Base-by-base conservation (phyloP, 2,888 invertebrate species). In the Leucophora obtusa region DNA sequence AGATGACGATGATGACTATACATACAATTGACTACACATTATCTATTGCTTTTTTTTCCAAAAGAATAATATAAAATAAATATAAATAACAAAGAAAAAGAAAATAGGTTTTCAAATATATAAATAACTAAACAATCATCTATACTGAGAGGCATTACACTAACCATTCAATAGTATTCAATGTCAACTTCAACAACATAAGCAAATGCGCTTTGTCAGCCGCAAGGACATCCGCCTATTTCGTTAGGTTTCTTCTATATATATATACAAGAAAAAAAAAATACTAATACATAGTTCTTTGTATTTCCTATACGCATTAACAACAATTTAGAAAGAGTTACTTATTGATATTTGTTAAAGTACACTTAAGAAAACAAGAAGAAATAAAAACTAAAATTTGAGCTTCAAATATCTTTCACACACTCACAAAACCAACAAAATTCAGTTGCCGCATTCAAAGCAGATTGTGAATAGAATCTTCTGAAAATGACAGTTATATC, bases 131-230 rank as follows among this genome's bases (percentile, higher is more conserved):
- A n/a, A 66, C 15, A 54, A 18, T 2, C 33, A 53, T 53, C 24
- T 47, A 50, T 28, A 8, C 47, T 6, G 24, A 9, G 11, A 38
- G 2, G 2, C 18, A n/a, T 28, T 28, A 1, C 4, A 6, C 28
- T 28, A 53, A 35, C 14, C 35, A 51, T 43, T 38, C 38, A 66
- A 66, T 15, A n/a, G 7, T 38, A 15, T 24, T 51, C 59, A 24
- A 35, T 9, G 38, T 17, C 18, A 35, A 28, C 62, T 14, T 18
- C 10, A 18, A 1, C 10, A 18, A 1, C 1, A 54, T 28, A 60
- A 54, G n/a, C 53, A 62, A 71, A 71, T 54, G 54, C 71, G 71
- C 38, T 60, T 71, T 62, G 60, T 71, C 70, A 71, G 60, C 71
- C 24, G 54, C 28, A 71, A 33, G 24, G 54, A 62, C 38, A 62